Percentiles rank a stretch among this genome's conserved stretches.
phyloP scores from a whole-genome alignment of 1,140 invertebrate species.

The Hycleus cichorii region DNA sequence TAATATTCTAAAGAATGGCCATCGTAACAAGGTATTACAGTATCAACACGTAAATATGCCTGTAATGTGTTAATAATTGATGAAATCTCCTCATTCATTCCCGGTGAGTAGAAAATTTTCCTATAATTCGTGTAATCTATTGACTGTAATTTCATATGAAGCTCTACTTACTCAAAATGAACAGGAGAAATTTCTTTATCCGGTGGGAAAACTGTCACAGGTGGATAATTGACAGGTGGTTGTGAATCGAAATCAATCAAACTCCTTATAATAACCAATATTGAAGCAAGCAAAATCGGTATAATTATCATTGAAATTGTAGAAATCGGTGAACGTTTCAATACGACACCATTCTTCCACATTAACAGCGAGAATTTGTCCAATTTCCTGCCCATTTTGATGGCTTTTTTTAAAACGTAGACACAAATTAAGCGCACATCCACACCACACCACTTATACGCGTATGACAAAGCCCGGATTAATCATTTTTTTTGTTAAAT shows the following conservation, averaged over 20 bases:
- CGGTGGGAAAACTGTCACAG: slow-evolving; percentile 31
- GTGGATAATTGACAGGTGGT: slow-evolving; percentile 31
- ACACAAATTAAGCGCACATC: no score
- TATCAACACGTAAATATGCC: not conserved
- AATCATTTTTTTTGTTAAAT: no score
- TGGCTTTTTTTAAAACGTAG: slow-evolving; percentile 24
- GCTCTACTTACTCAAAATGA: no score
- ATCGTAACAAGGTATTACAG: slow-evolving; percentile 25
- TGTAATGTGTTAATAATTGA: not conserved
- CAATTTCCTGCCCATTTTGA: slow-evolving; percentile 39
- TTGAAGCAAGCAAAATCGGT: slow-evolving; percentile 60
- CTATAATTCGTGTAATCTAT: slow-evolving; percentile 18
- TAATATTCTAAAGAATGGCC: slow-evolving; percentile 39
- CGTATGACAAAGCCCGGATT: no score
- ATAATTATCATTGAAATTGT: slow-evolving; percentile 60
- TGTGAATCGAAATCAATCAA: slow-evolving; percentile 41
- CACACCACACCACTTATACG: no score
- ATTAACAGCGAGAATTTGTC: slow-evolving; percentile 61
- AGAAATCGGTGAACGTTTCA: slow-evolving; percentile 64
- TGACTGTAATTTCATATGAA: no score
- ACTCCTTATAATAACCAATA: slow-evolving; percentile 58
- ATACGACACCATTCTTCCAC: slow-evolving; percentile 80
- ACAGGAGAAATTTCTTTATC: slow-evolving; percentile 36
- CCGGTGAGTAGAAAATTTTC: not conserved
- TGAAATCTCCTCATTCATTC: slow-evolving; percentile 6